A percentile compares a stretch with the other conserved stretches of the same genome.
These are phyloP conservation scores for Aldrovandia affinis DNA, from an alignment of 2,797 vertebrate species.

Conservation along the genomic window DNA sequence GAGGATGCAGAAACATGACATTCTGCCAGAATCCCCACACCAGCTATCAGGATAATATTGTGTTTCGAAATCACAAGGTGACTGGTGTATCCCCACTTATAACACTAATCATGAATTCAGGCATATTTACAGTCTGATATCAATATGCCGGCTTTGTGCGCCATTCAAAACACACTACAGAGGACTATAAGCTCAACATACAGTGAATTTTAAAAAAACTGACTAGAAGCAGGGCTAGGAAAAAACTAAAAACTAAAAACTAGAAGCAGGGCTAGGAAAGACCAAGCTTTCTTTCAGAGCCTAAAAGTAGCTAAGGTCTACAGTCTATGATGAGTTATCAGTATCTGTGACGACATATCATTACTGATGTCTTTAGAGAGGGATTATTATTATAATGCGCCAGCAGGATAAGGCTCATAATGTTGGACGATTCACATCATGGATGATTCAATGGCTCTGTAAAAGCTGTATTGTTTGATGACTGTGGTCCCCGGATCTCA, in stretches of 20 bases:
- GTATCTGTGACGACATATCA: neutral
- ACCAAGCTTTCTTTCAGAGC: neutral
- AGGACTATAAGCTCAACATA: neutral
- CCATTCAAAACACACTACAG: constrained; percentile 33
- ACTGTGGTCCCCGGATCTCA: constrained; percentile 30
- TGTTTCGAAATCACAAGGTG: neutral
- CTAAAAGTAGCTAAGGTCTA: neutral
- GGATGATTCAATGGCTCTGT: constrained; percentile 38
- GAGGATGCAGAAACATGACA: neutral
- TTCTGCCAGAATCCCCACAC: neutral
- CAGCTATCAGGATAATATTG: neutral
- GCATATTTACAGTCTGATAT: neutral
- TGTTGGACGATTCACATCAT: no score
- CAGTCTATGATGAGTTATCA: neutral
- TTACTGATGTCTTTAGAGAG: constrained; percentile 9
- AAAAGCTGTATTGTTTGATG: constrained; percentile 41
- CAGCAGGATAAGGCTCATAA: constrained; percentile 38
- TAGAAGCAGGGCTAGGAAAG: constrained; percentile 4
- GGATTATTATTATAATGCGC: constrained; percentile 42
- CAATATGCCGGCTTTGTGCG: neutral
- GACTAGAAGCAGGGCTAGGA: neutral
- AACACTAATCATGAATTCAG: constrained; percentile 21
- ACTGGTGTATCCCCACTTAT: constrained; percentile 25
- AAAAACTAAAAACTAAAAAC: no score
- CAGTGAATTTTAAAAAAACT: constrained; percentile 21